These are phyloP conservation scores for Aquatica leii DNA, from an alignment of 2,888 invertebrate genomes.

Conservation along the genomic window DNA sequence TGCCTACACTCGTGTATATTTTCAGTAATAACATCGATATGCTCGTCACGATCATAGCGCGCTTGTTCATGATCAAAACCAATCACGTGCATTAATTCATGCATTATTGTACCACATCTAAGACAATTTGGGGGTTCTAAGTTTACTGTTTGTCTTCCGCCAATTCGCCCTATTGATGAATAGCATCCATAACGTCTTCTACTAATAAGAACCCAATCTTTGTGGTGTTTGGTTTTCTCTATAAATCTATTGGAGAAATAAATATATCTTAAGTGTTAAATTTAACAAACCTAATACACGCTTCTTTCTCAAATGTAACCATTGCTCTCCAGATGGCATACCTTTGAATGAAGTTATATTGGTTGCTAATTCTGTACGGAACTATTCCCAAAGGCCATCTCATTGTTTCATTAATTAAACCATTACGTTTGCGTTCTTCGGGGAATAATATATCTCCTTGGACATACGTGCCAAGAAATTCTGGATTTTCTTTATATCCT, in stretches of 20 bases:
- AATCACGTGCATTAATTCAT: neutral
- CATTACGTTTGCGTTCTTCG: neutral
- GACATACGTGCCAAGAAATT: neutral
- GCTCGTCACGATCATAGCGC: neutral
- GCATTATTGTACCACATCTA: neutral
- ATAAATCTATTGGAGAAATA: neutral
- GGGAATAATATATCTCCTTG: neutral
- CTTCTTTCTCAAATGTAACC: neutral
- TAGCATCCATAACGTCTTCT: neutral
- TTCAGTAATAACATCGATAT: neutral
- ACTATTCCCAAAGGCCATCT: neutral
- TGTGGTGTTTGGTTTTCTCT: neutral
- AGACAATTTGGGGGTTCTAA: neutral
- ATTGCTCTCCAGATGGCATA: neutral
- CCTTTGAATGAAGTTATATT: neutral
- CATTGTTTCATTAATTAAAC: neutral
- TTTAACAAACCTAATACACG: neutral
- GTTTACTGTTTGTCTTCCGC: neutral
- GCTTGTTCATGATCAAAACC: neutral
- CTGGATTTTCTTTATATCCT: neutral
- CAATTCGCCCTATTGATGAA: neutral
- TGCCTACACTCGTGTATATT: neutral
- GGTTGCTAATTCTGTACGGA: neutral
- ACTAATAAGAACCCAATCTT: neutral
- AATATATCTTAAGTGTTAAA: neutral